phyloP scores from a whole-genome alignment of 2,113 vertebrate species.

The Siniperca knerii region DNA sequence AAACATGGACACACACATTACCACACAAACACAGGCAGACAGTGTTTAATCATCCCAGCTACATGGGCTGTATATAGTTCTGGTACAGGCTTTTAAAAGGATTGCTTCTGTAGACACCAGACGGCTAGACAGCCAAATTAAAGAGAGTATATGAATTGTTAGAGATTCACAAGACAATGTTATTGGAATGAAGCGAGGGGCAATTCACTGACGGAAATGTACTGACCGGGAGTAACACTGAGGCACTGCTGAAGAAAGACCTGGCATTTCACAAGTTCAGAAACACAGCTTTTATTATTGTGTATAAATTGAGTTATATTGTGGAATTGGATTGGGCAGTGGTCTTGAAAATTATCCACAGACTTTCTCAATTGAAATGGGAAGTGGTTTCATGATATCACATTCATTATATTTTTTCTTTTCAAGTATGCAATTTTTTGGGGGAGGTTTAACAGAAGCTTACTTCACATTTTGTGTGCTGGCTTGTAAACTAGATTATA shows the following conservation, averaged over 20 bases:
- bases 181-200: slow-evolving; percentile 21
- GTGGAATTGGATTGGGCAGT: not conserved
- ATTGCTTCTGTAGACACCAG: slow-evolving; percentile 60
- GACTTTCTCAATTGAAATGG: not conserved
- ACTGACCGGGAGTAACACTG: not conserved
- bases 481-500: not conserved
- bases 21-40: slow-evolving; percentile 33
- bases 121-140: slow-evolving; percentile 51
- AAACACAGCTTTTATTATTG: not conserved
- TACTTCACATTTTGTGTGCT: not conserved
- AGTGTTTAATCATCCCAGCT: slow-evolving; percentile 59
- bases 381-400: not conserved
- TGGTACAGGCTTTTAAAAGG: slow-evolving; percentile 61
- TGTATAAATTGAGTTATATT: not conserved
- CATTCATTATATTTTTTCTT: not conserved
- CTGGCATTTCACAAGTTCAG: slow-evolving; percentile 29
- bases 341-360: not conserved
- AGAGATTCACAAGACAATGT: slow-evolving; percentile 40
- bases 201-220: slow-evolving; percentile 12
- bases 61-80: slow-evolving; percentile 33
- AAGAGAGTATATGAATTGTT: slow-evolving; percentile 38
- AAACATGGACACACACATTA: slow-evolving; percentile 22
- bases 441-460: not conserved
- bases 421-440: not conserved
- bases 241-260: slow-evolving; percentile 10